Evolutionary conservation across 2,888 invertebrate species (phyloP).

Genomic region (Anticlea derivata): DNA sequence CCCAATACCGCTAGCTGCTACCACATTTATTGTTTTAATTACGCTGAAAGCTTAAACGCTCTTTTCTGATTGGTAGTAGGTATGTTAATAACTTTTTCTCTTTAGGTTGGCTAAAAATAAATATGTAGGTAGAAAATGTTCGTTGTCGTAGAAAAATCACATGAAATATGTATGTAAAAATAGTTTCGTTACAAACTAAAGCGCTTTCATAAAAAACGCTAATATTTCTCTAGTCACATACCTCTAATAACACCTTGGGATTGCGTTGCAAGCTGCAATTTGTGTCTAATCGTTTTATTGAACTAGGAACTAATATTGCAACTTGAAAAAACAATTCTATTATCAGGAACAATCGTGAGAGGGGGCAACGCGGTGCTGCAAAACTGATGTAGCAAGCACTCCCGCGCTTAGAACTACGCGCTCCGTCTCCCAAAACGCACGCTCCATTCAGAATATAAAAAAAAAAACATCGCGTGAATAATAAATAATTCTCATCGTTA

Average conservation of each 20-base stretch:
- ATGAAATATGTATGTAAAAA: no score
- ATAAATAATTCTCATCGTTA: not conserved
- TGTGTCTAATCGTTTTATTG: conserved; percentile 33
- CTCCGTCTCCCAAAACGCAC: conserved; percentile 52
- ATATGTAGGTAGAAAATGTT: no score
- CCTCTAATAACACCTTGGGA: conserved; percentile 1
- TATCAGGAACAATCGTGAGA: conserved; percentile 56
- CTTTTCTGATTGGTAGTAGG: no score
- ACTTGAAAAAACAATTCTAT: conserved; percentile 57
- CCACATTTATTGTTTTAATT: no score
- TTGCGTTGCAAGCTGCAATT: conserved; percentile 33
- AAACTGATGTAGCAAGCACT: conserved; percentile 54
- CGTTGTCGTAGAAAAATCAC: no score
- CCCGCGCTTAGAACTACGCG: conserved; percentile 53
- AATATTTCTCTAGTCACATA: not conserved
- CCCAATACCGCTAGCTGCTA: no score
- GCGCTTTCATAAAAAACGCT: not conserved
- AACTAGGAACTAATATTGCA: conserved; percentile 51
- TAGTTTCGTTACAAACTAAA: no score
- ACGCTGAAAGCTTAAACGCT: no score
- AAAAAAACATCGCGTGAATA: conserved; percentile 15
- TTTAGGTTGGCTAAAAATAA: no score
- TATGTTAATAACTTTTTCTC: no score
- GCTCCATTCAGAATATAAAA: conserved; percentile 36
- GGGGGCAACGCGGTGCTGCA: conserved; percentile 58